Evolutionary conservation across 2,888 invertebrate species (phyloP), one percentile per base, ranked within the genome.

Genomic region (Drosophila monieri): DNA sequence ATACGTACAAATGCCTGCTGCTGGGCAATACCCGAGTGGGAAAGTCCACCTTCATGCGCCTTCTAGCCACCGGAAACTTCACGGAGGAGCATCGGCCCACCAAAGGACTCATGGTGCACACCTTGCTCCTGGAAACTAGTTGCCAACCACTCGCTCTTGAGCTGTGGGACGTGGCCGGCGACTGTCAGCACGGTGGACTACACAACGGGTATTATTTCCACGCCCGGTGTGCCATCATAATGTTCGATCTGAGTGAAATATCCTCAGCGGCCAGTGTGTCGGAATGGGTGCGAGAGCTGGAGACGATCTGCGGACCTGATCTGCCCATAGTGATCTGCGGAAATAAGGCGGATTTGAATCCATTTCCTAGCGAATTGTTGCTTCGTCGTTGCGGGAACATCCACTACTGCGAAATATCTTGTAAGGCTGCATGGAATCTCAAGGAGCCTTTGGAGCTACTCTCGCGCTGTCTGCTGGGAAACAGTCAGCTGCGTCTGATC

Each of bases 41-140:
- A 1, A 35, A 35, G 6, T 35, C 35, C n/a, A n/a, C 35, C 0
- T 35, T 35, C 12, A n/a, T 35, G n/a, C 14, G 35, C 1, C 35
- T 35, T 2, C 6, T n/a, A n/a, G n/a, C 35, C 14, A 35, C 35
- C 1, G 35, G 35, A n/a, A 35, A 35, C n/a, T 35, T 35, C 5
- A 35, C n/a, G 14, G 14, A 32, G 10, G 1, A 46, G 9, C 46
- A 25, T 46, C 25, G 27, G 25, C 46, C 25, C 46, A 46, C 46
- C 25, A 14, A 25, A 12, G 46, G 46, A 23, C 46, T 46, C 46
- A 8, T 46, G n/a, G 25, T 46, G 14, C 23, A 23, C 35, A n/a
- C 35, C 1, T 6, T 35, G 6, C 6, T n/a, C 2, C 2, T 35
- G n/a, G 35, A 41, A 41, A 41, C 14, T 10, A 41, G 15, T 3